Conservation (phyloP, 2,113 vertebrate genomes). For the Etheostoma cragini region DNA sequence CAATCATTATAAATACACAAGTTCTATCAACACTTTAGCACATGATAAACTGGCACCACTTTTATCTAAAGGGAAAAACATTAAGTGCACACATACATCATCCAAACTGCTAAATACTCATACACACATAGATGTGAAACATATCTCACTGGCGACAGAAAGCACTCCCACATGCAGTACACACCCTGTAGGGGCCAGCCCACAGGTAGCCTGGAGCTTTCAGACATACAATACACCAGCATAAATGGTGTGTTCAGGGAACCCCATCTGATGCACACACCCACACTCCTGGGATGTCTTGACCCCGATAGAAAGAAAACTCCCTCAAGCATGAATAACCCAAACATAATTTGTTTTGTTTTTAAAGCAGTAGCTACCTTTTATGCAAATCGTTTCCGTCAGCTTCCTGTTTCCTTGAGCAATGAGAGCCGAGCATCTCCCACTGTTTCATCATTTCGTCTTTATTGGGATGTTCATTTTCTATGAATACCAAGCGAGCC, state of each 20-base stretch:
- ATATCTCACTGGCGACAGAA: conserved; percentile 33
- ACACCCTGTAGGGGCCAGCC: conserved; percentile 5
- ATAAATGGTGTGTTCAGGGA: conserved; percentile 38
- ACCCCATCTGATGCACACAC: conserved; percentile 13
- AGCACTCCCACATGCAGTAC: conserved; percentile 24
- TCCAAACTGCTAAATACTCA: conserved; percentile 28
- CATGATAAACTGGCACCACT: conserved; percentile 37
- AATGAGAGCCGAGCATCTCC: conserved; percentile 3
- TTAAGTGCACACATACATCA: conserved; percentile 49
- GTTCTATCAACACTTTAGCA: conserved; percentile 1
- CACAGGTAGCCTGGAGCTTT: conserved; percentile 52
- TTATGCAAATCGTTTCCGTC: conserved; percentile 67
- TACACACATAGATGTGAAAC: conserved; percentile 11
- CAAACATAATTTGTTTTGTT: conserved; percentile 3
- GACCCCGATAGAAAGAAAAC: conserved; percentile 46
- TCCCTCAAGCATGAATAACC: conserved; percentile 62
- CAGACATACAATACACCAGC: conserved; percentile 9
- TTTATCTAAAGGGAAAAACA: conserved; percentile 32
- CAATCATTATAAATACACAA: conserved; percentile 7
- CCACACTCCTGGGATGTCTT: conserved; percentile 40
- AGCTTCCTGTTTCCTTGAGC: conserved; percentile 52
- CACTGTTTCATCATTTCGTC: conserved; percentile 22
- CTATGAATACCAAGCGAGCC: conserved; percentile 53
- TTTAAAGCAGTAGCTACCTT: conserved; percentile 37
- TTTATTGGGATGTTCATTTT: conserved; percentile 45